phyloP scores from a whole-genome alignment of 2,888 invertebrate genomes.

The Cataglyphis cursor region DNA sequence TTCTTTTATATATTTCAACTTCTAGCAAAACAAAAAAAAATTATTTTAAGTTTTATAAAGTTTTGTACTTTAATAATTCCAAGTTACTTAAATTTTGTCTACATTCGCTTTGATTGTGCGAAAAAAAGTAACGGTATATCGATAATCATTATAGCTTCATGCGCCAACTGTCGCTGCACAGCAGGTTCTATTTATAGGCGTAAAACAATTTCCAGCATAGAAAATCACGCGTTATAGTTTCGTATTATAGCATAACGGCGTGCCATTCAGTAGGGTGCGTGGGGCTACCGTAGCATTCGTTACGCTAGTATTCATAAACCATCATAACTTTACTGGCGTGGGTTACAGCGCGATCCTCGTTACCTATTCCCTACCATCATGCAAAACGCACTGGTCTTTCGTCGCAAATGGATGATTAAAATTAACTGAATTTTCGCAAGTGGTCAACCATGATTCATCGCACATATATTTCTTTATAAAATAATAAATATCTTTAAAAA shows the following conservation, averaged over 20 bases:
- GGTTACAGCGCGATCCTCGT: constrained; percentile 71
- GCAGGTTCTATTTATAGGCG: constrained; percentile 85
- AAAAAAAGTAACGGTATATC: constrained; percentile 56
- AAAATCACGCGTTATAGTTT: constrained; percentile 86
- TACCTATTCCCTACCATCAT: constrained; percentile 61
- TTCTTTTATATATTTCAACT: background rate
- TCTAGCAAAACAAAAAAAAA: background rate
- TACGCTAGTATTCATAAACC: constrained; percentile 86
- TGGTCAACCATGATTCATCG: constrained; percentile 42
- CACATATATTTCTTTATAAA: constrained; percentile 30
- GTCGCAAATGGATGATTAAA: constrained; percentile 64
- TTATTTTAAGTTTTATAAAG: background rate
- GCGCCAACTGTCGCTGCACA: constrained; percentile 84
- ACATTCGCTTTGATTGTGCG: background rate
- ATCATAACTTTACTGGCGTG: constrained; percentile 84
- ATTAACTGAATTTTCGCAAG: constrained; percentile 62
- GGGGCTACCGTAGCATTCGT: constrained; percentile 82
- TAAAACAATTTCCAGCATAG: constrained; percentile 86
- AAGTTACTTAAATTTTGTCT: constrained; percentile 12
- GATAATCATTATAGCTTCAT: constrained; percentile 82
- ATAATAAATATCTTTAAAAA: constrained; percentile 6
- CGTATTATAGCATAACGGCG: constrained; percentile 79
- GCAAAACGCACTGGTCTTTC: constrained; percentile 63
- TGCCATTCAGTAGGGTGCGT: constrained; percentile 75
- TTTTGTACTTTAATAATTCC: background rate